phyloP scores from a whole-genome alignment of 2,797 vertebrate genomes.

The Eremophila alpestris region DNA sequence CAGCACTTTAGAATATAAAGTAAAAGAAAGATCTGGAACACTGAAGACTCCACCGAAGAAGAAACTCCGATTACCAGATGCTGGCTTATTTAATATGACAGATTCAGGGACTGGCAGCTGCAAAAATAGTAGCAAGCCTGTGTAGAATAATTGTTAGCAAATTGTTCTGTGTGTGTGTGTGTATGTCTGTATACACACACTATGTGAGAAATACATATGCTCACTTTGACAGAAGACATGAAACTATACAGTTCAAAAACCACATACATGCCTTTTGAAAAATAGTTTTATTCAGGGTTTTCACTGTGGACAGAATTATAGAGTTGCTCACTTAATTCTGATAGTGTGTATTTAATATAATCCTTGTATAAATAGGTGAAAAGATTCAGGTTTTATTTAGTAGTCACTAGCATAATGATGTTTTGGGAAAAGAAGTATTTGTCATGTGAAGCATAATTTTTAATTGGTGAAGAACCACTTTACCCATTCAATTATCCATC shows the following conservation, averaged over 20 bases:
- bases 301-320: conserved; percentile 90
- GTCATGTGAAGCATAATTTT: conserved; percentile 88
- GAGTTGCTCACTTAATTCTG: conserved; percentile 85
- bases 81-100: conserved; percentile 85
- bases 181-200: conserved; percentile 71
- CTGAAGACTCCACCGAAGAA: conserved; percentile 98
- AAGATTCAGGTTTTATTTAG: conserved; percentile 95
- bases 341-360: conserved; percentile 85
- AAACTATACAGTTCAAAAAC: conserved; percentile 89
- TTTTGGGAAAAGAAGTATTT: conserved; percentile 85
- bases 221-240: conserved; percentile 89
- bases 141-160: conserved; percentile 84
- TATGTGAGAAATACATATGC: conserved; percentile 81
- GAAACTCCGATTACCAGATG: conserved; percentile 90
- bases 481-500: conserved; percentile 77
- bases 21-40: conserved; percentile 97
- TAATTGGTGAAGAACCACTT: conserved; percentile 76
- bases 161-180: conserved; percentile 51
- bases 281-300: conserved; percentile 98
- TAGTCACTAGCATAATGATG: conserved; percentile 82
- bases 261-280: conserved; percentile 96
- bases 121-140: conserved; percentile 85
- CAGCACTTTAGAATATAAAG: conserved; percentile 99
- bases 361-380: conserved; percentile 83
- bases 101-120: conserved; percentile 95